Evolutionary conservation across 2,797 vertebrate species (phyloP).

Genomic region (Pygocentrus nattereri): DNA sequence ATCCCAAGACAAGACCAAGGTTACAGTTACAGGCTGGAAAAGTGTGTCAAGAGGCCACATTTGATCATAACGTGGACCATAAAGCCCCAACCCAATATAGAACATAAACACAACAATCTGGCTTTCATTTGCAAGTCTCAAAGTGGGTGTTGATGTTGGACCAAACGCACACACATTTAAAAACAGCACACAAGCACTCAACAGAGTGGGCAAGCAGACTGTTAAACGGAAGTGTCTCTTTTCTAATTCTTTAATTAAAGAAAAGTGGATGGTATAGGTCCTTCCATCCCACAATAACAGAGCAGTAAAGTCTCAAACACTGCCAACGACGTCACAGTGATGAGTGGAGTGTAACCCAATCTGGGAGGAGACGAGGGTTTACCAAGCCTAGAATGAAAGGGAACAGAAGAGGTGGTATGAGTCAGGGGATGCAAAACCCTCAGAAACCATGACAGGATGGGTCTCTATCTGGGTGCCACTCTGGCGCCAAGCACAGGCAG

Average conservation of each 20-base stretch:
- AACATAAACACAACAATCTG: constrained; percentile 11
- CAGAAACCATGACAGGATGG: constrained; percentile 51
- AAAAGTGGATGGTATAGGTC: constrained; percentile 37
- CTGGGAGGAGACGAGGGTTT: constrained; percentile 33
- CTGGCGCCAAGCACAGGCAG: constrained; percentile 44
- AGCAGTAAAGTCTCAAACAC: constrained; percentile 21
- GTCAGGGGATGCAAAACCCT: constrained; percentile 33
- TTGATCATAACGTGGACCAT: neutral
- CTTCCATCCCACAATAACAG: constrained; percentile 45
- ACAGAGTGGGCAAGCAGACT: constrained; percentile 28
- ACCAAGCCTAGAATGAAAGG: constrained; percentile 25
- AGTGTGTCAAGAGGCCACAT: neutral
- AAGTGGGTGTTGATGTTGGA: neutral
- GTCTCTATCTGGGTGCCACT: constrained; percentile 19
- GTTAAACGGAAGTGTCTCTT: constrained; percentile 11
- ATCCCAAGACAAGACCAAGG: neutral
- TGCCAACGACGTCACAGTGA: constrained; percentile 11
- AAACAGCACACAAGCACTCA: constrained; percentile 29
- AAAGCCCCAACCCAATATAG: neutral
- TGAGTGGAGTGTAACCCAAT: constrained; percentile 33
- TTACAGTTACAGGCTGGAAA: neutral
- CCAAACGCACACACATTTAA: neutral
- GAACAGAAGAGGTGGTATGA: neutral
- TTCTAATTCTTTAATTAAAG: constrained; percentile 48
- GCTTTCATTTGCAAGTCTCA: constrained; percentile 1